Evolutionary conservation across 2,113 vertebrate species (phyloP).

Genomic region (Pluvialis apricaria): DNA sequence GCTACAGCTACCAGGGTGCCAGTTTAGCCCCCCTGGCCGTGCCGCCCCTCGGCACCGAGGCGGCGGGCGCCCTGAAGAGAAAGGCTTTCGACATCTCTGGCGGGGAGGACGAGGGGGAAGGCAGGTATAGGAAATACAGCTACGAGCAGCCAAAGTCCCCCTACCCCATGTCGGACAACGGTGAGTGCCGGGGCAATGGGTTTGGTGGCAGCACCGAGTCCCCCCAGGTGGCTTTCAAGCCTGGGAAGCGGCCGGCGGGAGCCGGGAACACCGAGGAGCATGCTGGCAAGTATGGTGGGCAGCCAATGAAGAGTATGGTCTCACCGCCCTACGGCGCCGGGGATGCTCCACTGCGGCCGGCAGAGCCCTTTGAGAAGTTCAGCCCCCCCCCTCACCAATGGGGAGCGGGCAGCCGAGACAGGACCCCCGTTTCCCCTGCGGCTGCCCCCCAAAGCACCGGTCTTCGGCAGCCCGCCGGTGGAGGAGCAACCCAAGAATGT

Average conservation of each 20-base stretch:
- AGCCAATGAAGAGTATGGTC: constrained; percentile 77
- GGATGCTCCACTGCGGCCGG: constrained; percentile 60
- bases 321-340: constrained; percentile 78
- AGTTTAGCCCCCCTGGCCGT: constrained; percentile 45
- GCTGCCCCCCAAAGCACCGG: constrained; percentile 62
- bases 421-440: constrained; percentile 29
- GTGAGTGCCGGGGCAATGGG: constrained; percentile 84
- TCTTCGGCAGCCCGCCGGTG: constrained; percentile 44
- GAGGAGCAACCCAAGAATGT: constrained; percentile 80
- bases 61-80: constrained; percentile 82
- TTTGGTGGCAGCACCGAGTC: constrained; percentile 71
- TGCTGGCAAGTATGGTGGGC: constrained; percentile 67
- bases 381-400: constrained; percentile 78
- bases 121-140: constrained; percentile 87
- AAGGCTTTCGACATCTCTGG: constrained; percentile 85
- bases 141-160: constrained; percentile 85
- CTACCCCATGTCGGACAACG: constrained; percentile 80
- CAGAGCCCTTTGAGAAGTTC: constrained; percentile 76
- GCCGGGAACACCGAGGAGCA: constrained; percentile 46
- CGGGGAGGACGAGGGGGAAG: constrained; percentile 76
- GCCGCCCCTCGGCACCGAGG: constrained; percentile 68
- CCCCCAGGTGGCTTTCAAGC: constrained; percentile 74
- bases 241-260: constrained; percentile 73
- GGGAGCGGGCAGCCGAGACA: constrained; percentile 64
- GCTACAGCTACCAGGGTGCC: constrained; percentile 83